Evolutionary conservation across 2,113 vertebrate species (phyloP).

Genomic region (Phylloscopus trochilus): DNA sequence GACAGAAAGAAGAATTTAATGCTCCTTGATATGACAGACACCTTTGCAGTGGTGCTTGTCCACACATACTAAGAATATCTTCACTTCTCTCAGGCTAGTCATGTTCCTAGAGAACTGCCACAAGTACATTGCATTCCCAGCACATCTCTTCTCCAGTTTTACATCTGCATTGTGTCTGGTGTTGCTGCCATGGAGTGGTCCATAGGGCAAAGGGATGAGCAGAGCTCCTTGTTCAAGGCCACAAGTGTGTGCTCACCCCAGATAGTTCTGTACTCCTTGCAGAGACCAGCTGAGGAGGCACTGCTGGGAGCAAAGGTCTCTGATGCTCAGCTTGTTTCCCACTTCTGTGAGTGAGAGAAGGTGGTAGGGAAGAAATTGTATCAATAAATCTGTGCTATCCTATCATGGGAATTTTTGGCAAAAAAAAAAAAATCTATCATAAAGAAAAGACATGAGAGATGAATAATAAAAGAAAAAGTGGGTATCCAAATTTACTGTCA

Average conservation of each 20-base stretch:
- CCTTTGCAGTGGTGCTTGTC: neutral
- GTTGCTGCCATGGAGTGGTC: neutral
- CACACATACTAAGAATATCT: neutral
- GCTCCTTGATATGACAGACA: neutral
- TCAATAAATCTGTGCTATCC: neutral
- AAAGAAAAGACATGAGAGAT: neutral
- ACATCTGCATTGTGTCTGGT: fast-evolving
- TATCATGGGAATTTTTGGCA: neutral
- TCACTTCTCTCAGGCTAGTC: neutral
- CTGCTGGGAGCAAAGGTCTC: neutral
- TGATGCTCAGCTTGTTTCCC: neutral
- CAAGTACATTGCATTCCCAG: neutral
- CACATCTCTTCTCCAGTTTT: neutral
- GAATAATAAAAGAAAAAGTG: neutral
- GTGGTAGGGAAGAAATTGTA: neutral
- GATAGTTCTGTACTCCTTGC: neutral
- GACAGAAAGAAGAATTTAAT: neutral
- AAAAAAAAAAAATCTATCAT: neutral
- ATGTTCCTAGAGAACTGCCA: neutral
- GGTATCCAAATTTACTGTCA: neutral
- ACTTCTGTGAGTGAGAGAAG: neutral
- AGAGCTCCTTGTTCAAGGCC: neutral
- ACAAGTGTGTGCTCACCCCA: neutral
- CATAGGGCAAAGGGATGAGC: neutral
- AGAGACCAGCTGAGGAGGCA: neutral